Percentiles rank a stretch among this genome's conserved stretches.
Conservation (phyloP, 2,113 vertebrate species). For the Lasiurus cinereus region DNA sequence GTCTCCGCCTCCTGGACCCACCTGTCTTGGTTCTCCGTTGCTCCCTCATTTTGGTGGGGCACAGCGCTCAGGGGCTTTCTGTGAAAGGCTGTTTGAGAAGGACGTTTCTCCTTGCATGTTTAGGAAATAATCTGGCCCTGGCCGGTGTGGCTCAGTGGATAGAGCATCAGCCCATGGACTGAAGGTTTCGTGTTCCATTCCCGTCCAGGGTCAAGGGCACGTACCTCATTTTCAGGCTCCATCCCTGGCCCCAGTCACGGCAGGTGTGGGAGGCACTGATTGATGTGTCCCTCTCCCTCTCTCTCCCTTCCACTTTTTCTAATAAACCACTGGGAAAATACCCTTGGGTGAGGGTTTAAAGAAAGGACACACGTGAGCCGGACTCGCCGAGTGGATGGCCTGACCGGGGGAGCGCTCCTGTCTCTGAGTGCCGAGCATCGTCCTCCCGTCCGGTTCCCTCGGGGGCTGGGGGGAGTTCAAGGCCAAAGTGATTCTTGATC, state of each 20-base stretch:
- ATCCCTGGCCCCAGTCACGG: no score
- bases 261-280: no score
- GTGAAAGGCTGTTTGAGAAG: neutral
- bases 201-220: no score
- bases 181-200: no score
- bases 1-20: neutral
- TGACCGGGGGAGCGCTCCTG: neutral
- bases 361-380: neutral
- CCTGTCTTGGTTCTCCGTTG: neutral
- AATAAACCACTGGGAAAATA: no score
- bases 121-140: neutral
- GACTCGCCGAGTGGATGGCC: neutral
- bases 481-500: neutral
- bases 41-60: neutral
- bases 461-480: neutral
- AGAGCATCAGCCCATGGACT: no score
- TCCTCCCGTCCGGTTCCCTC: neutral
- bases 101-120: neutral
- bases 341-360: no score
- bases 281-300: no score
- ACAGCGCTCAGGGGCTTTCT: neutral
- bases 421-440: rapidly evolving
- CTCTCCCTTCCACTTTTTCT: no score
- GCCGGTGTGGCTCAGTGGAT: no score
- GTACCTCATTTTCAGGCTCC: no score